These are phyloP conservation scores for Deilephila porcellus DNA, from an alignment of 2,888 invertebrate genomes.

Conservation along the genomic window DNA sequence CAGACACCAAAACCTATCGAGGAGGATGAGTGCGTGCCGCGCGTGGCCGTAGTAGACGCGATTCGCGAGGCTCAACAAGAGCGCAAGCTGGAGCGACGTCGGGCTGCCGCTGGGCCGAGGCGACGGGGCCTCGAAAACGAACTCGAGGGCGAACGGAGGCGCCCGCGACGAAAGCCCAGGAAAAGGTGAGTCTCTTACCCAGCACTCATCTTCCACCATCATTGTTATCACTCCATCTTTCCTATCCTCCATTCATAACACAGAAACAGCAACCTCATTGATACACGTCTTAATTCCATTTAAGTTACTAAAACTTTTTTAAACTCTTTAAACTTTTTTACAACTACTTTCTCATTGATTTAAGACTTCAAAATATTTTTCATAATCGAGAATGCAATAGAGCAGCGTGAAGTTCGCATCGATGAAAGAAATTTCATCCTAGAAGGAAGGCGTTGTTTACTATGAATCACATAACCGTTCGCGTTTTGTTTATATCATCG, in stretches of 20 bases:
- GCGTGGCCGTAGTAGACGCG: constrained; percentile 69
- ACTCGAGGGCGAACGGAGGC: constrained; percentile 70
- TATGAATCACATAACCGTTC: not conserved
- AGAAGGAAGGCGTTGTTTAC: not conserved
- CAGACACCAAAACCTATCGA: constrained; percentile 77
- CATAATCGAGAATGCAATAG: too few relatives aligned
- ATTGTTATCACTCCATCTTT: not conserved
- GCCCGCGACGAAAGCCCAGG: constrained; percentile 66
- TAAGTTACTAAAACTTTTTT: not conserved
- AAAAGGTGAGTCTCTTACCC: constrained; percentile 60
- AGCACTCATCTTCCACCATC: not conserved
- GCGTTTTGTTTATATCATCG: not conserved
- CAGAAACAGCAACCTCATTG: not conserved
- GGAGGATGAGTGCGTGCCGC: constrained; percentile 73
- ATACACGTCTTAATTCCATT: not conserved
- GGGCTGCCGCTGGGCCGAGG: constrained; percentile 62
- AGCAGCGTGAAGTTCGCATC: too few relatives aligned
- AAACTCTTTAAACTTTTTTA: not conserved
- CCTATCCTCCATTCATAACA: not conserved
- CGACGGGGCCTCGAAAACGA: constrained; percentile 73
- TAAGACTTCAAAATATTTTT: too few relatives aligned
- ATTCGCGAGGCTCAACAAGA: constrained; percentile 58
- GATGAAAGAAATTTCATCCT: not conserved
- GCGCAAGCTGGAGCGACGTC: constrained; percentile 69
- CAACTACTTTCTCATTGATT: too few relatives aligned